A percentile compares a stretch with the other conserved stretches of the same genome.
These are phyloP conservation scores for Drosophila quadrilineata DNA, from an alignment of 1,140 invertebrate genomes.

Conservation along the genomic window DNA sequence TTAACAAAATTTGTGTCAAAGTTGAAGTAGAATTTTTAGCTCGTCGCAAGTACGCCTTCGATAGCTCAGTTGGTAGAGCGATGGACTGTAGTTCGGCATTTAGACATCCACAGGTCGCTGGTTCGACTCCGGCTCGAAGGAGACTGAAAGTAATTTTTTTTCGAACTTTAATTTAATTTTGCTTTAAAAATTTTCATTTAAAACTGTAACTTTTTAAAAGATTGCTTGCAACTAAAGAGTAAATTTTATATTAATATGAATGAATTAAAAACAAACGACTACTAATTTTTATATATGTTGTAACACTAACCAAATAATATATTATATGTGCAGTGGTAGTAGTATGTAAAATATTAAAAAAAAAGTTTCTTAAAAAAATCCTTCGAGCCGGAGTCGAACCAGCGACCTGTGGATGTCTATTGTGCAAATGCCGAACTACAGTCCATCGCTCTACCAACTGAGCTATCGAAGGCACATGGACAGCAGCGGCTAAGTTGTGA, in stretches of 20 bases:
- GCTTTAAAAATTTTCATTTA: neutral
- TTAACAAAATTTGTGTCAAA: neutral
- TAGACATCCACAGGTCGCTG: conserved; percentile 85
- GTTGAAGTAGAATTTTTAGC: conserved; percentile 86
- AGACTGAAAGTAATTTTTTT: conserved; percentile 45
- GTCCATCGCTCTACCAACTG: conserved; percentile 95
- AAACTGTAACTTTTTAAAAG: neutral
- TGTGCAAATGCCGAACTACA: conserved; percentile 83
- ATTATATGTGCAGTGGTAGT: too few relatives aligned
- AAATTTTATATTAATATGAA: neutral
- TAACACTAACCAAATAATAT: too few relatives aligned
- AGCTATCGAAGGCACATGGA: conserved; percentile 89
- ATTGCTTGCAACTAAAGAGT: neutral
- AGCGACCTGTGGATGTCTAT: conserved; percentile 85
- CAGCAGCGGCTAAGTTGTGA: neutral
- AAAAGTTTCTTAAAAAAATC: conserved; percentile 59
- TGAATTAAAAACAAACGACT: neutral
- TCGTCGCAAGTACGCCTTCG: conserved; percentile 83
- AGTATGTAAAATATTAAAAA: neutral
- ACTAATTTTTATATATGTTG: conserved; percentile 4
- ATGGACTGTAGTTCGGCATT: conserved; percentile 88
- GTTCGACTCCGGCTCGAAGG: conserved; percentile 87
- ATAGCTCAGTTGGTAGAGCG: conserved; percentile 95
- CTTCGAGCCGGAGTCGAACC: conserved; percentile 87
- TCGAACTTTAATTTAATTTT: conserved; percentile 5